A percentile compares a stretch with the other conserved stretches of the same genome.
phyloP scores from a whole-genome alignment of 2,113 vertebrate genomes.

The Toxotes chatareus region DNA sequence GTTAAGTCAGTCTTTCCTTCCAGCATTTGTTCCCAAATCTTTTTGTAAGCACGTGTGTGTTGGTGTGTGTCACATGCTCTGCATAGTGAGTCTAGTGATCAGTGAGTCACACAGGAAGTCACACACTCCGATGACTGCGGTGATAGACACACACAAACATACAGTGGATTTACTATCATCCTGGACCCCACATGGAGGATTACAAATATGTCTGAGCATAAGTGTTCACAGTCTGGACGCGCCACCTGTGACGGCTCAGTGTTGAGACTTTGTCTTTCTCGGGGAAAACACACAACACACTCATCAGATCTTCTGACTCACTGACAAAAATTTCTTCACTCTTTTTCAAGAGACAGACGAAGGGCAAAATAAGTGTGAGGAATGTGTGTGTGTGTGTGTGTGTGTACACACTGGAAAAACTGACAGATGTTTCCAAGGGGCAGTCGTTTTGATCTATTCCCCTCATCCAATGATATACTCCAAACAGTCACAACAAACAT shows the following conservation, averaged over 20 bases:
- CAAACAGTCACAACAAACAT: slow-evolving; percentile 28
- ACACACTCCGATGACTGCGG: slow-evolving; percentile 26
- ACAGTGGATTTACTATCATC: slow-evolving; percentile 63
- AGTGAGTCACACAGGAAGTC: slow-evolving; percentile 71
- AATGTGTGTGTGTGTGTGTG: background rate
- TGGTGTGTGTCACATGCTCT: slow-evolving; percentile 51
- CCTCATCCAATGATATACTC: background rate
- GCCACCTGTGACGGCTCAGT: slow-evolving; percentile 70
- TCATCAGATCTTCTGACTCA: slow-evolving; percentile 55
- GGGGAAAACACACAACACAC: slow-evolving; percentile 33
- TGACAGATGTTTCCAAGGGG: slow-evolving; percentile 51
- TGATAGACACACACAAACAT: slow-evolving; percentile 29
- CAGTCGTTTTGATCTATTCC: slow-evolving; percentile 33
- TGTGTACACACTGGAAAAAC: slow-evolving; percentile 21
- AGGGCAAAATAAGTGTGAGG: slow-evolving; percentile 36
- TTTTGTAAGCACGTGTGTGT: slow-evolving; percentile 4
- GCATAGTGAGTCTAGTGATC: slow-evolving; percentile 43
- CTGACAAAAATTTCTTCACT: slow-evolving; percentile 37
- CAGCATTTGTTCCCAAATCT: slow-evolving; percentile 64
- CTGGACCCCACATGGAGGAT: slow-evolving; percentile 62
- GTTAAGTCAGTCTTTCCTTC: slow-evolving; percentile 69
- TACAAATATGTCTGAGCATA: slow-evolving; percentile 52
- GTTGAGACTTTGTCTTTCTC: background rate
- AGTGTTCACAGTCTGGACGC: slow-evolving; percentile 56
- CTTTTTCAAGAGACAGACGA: slow-evolving; percentile 38